Conservation (phyloP, 2,797 vertebrate genomes). For the Enteromius anoplus region DNA sequence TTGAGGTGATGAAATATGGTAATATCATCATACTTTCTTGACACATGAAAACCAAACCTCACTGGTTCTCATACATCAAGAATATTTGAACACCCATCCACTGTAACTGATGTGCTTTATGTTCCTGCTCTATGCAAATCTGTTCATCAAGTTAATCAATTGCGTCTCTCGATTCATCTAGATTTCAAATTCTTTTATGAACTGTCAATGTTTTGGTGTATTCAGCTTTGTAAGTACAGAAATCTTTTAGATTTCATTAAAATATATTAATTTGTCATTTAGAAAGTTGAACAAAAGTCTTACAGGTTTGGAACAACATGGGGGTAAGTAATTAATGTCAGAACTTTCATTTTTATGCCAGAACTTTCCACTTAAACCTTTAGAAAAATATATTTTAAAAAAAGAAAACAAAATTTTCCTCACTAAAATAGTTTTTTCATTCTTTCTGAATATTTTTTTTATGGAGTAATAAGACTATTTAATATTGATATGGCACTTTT, state of each 20-base stretch:
- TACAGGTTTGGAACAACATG: neutral
- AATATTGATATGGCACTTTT: neutral
- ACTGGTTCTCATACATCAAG: neutral
- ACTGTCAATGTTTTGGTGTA: neutral
- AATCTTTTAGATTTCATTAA: neutral
- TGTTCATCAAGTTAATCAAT: neutral
- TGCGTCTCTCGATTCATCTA: neutral
- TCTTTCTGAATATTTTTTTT: too few relatives aligned
- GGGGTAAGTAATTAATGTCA: neutral
- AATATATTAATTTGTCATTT: neutral
- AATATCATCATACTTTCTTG: neutral
- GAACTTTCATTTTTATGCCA: neutral
- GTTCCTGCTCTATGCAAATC: neutral
- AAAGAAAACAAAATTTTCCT: neutral
- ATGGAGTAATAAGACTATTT: neutral
- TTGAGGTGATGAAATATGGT: neutral
- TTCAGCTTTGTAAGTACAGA: neutral
- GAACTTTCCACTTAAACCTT: neutral
- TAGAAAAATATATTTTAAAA: neutral
- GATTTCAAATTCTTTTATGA: neutral
- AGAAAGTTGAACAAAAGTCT: neutral
- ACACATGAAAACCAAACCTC: neutral
- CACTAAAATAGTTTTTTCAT: neutral
- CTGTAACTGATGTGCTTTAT: neutral
- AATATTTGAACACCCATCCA: neutral